Conservation (phyloP, 2,113 vertebrate genomes). For the Vulpes lagopus region DNA sequence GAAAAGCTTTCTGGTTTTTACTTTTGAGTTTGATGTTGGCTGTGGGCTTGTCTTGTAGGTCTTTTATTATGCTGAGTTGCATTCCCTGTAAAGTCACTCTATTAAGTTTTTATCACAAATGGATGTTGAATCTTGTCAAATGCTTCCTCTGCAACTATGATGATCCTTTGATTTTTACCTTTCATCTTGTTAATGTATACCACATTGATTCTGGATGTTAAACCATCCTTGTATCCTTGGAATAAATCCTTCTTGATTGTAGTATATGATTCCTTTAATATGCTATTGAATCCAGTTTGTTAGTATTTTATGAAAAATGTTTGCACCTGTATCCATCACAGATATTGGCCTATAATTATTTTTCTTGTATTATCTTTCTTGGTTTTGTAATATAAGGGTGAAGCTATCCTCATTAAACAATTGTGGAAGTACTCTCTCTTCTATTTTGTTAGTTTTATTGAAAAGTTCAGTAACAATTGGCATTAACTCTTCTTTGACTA, state of each 20-base stretch:
- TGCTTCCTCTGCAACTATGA: neutral
- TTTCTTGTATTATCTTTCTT: neutral
- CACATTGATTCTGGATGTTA: neutral
- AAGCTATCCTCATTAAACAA: neutral
- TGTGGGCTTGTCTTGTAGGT: neutral
- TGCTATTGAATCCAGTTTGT: neutral
- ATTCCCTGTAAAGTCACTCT: neutral
- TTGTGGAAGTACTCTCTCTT: neutral
- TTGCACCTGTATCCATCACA: neutral
- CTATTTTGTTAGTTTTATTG: neutral
- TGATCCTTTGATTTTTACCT: neutral
- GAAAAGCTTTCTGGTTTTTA: neutral
- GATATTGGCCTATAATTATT: neutral
- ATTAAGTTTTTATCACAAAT: neutral
- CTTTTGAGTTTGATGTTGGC: neutral
- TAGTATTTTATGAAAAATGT: neutral
- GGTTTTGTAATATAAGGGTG: neutral
- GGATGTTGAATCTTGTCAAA: neutral
- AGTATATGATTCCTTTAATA: neutral
- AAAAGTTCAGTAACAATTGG: neutral
- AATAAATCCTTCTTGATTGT: neutral
- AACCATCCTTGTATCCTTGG: neutral
- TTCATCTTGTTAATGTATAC: neutral
- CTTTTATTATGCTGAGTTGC: neutral
- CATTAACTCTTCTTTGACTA: neutral